Percentiles rank a stretch among this genome's conserved stretches.
These are phyloP conservation scores for Apogon hyalosoma DNA, from an alignment of 2,797 vertebrate species.

Conservation along the genomic window DNA sequence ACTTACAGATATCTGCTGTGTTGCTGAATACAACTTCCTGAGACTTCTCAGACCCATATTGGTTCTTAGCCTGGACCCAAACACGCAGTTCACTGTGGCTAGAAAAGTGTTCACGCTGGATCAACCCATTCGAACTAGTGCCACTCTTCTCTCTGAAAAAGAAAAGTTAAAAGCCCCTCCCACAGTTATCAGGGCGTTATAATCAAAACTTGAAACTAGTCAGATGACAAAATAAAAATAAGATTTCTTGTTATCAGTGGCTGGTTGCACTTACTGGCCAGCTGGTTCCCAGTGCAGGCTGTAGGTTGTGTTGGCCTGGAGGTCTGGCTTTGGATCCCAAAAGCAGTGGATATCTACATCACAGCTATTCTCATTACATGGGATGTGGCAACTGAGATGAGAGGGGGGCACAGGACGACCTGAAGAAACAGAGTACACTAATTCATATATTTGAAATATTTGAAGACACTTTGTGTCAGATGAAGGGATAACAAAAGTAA, in stretches of 20 bases:
- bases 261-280: conserved; percentile 48
- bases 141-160: conserved; percentile 11
- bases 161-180: neutral
- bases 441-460: neutral
- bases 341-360: conserved; percentile 64
- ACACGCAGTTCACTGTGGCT: conserved; percentile 45
- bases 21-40: conserved; percentile 46
- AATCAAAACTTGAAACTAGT: neutral
- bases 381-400: conserved; percentile 65
- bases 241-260: neutral
- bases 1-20: conserved; percentile 75
- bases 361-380: conserved; percentile 30
- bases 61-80: conserved; percentile 75
- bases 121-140: conserved; percentile 12
- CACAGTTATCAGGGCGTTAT: neutral
- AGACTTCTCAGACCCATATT: conserved; percentile 57
- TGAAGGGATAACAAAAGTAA: no score
- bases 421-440: conserved; percentile 18
- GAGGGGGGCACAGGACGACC: conserved; percentile 55
- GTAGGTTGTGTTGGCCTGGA: conserved; percentile 52
- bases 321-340: conserved; percentile 59
- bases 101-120: conserved; percentile 47
- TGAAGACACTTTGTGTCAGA: neutral
- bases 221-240: neutral
- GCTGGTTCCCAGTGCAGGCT: conserved; percentile 72